A percentile compares a stretch with the other conserved stretches of the same genome.
phyloP scores from a whole-genome alignment of 2,888 invertebrate species.

The Herminia tarsipennalis region DNA sequence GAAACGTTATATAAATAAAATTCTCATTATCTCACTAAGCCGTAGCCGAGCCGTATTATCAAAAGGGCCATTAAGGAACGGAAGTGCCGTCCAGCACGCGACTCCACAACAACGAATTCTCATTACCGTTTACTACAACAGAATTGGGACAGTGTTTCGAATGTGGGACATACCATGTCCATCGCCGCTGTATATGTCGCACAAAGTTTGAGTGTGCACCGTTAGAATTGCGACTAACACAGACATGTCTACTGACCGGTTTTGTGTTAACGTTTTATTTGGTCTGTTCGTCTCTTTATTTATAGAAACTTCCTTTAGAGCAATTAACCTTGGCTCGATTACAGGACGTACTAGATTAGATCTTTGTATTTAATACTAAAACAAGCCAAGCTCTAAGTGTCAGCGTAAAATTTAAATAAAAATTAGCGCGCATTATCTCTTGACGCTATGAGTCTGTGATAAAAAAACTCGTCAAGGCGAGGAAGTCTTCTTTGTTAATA shows the following conservation, averaged over 20 bases:
- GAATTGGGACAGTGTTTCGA: slow-evolving; percentile 22
- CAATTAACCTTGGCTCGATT: too few species aligned
- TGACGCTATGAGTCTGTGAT: too few species aligned
- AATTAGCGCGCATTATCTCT: too few species aligned
- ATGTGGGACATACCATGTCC: slow-evolving; percentile 19
- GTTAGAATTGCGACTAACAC: slow-evolving; percentile 5
- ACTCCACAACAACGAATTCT: slow-evolving; percentile 13
- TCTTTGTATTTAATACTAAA: too few species aligned
- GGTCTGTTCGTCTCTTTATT: too few species aligned
- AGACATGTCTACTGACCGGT: not conserved
- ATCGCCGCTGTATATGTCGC: not conserved
- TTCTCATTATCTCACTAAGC: slow-evolving; percentile 31
- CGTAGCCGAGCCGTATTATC: slow-evolving; percentile 35
- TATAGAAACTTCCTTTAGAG: too few species aligned
- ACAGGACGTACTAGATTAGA: too few species aligned
- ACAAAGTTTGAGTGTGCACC: slow-evolving; percentile 1
- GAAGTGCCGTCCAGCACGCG: slow-evolving; percentile 47
- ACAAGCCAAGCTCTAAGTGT: too few species aligned
- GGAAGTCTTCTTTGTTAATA: too few species aligned
- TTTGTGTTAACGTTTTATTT: too few species aligned
- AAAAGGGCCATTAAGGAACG: slow-evolving; percentile 45
- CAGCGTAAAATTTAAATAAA: too few species aligned
- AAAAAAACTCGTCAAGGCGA: too few species aligned
- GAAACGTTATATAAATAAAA: slow-evolving; percentile 32
- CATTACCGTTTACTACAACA: slow-evolving; percentile 33